Evolutionary conservation across 2,113 vertebrate species (phyloP), one percentile per base, ranked within the genome.

Genomic region (Chloropsis cyanopogon): DNA sequence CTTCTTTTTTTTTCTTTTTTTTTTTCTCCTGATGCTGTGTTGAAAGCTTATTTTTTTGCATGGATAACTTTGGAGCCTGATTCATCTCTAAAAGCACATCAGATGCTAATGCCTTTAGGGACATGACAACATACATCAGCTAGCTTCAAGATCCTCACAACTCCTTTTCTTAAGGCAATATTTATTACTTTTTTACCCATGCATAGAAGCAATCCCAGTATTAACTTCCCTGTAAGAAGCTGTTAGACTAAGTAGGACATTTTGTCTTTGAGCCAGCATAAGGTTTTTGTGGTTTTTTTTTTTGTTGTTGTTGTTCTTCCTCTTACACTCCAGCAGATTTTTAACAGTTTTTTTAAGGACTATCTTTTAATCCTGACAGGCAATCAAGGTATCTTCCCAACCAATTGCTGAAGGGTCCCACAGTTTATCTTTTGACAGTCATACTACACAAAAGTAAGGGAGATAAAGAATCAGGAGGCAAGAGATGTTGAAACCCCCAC

Each of bases 81-180:
- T 82, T 86, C 39, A 35, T 73, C 65, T 91, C 73, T 47, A 71
- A 92, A 94, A 85, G 65, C 73, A 37, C 83, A 85, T 95, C 92
- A 91, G 90, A 92, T 92, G 86, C 82, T 92, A 69, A 72, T 86
- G 83, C 93, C 93, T 92, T 53, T 44, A 95, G 96, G 82, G 79
- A 63, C 75, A 24, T 91, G 83, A 81, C 88, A 95, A 53, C 66
- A 76, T 44, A 49, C 78, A 88, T 96, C 91, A 93, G 41, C 80
- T 72, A 85, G 33, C 53, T 87, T 88, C 71, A 69, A 70, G 90
- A 94, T 72, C 68, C 39, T 92, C 68, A 44, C 35, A 88, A 77
- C 29, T 41, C 33, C 46, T 70, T 96, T 90, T 78, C 91, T 92
- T 88, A 49, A 42, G 80, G 93, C 86, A 86, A 29, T 83, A 89